These are phyloP conservation scores for Glossosoma conforme DNA, from an alignment of 1,140 invertebrate genomes.

Conservation along the genomic window DNA sequence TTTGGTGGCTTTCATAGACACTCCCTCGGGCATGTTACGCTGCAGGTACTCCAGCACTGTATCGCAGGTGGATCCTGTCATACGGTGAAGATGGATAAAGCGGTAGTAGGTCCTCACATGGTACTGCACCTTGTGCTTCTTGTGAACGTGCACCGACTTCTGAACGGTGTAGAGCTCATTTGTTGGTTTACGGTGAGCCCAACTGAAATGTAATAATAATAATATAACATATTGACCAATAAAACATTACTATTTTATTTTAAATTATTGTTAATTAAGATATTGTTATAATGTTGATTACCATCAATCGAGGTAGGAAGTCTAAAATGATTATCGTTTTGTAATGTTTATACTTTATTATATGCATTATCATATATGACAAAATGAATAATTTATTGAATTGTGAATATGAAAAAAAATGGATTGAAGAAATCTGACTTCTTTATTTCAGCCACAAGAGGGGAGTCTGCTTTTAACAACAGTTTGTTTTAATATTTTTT, in stretches of 20 bases:
- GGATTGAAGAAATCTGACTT: no score
- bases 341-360: no score
- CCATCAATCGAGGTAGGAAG: no score
- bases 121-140: slow-evolving; percentile 94
- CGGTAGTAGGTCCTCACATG: slow-evolving; percentile 91
- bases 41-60: slow-evolving; percentile 96
- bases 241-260: background rate
- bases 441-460: no score
- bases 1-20: slow-evolving; percentile 91
- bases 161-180: slow-evolving; percentile 76
- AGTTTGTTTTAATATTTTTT: no score
- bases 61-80: slow-evolving; percentile 93
- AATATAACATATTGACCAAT: slow-evolving; percentile 8
- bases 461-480: no score
- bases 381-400: no score
- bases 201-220: slow-evolving; percentile 53
- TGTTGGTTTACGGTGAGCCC: slow-evolving; percentile 63
- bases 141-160: slow-evolving; percentile 86
- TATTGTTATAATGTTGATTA: background rate
- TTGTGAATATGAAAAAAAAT: no score
- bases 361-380: no score
- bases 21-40: slow-evolving; percentile 95
- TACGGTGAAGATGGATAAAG: slow-evolving; percentile 72
- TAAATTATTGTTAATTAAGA: no score
- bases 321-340: no score